Conservation (phyloP, 2,797 vertebrate genomes). For the Mallotus villosus region DNA sequence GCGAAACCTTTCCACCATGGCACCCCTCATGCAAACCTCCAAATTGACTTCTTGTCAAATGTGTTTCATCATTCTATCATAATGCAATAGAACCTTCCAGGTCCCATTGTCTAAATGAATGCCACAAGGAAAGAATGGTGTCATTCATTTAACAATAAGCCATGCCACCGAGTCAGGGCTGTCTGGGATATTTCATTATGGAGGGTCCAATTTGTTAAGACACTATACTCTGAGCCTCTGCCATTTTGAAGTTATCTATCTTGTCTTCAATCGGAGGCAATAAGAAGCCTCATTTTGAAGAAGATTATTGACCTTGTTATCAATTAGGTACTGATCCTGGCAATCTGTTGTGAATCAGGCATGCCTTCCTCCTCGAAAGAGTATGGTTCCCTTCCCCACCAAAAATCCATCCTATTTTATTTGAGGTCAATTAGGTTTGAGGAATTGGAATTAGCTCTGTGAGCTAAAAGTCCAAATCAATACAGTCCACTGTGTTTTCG, state of each 20-base stretch:
- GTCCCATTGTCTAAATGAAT: slow-evolving; percentile 59
- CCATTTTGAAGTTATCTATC: not conserved
- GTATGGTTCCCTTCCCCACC: too few relatives aligned
- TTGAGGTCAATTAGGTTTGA: too few relatives aligned
- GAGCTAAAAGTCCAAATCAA: too few relatives aligned
- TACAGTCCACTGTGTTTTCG: too few relatives aligned
- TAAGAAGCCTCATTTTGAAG: not conserved
- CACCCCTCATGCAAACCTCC: slow-evolving; percentile 62
- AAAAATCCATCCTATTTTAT: too few relatives aligned
- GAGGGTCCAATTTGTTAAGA: not conserved
- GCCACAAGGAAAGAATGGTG: slow-evolving; percentile 59
- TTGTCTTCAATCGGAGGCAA: not conserved
- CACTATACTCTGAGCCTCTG: not conserved
- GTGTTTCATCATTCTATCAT: slow-evolving; percentile 64
- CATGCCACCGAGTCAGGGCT: slow-evolving; percentile 36
- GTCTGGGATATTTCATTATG: slow-evolving; percentile 42
- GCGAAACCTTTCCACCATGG: slow-evolving; percentile 61
- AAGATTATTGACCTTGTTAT: too few relatives aligned
- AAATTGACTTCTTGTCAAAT: slow-evolving; percentile 73
- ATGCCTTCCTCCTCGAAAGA: too few relatives aligned
- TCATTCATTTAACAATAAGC: slow-evolving; percentile 45
- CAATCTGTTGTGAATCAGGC: too few relatives aligned
- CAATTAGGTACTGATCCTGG: too few relatives aligned
- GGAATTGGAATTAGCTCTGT: too few relatives aligned
- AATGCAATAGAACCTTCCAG: slow-evolving; percentile 56